Evolutionary conservation across 2,888 invertebrate genomes (phyloP).

Genomic region (Athalia cordata): DNA sequence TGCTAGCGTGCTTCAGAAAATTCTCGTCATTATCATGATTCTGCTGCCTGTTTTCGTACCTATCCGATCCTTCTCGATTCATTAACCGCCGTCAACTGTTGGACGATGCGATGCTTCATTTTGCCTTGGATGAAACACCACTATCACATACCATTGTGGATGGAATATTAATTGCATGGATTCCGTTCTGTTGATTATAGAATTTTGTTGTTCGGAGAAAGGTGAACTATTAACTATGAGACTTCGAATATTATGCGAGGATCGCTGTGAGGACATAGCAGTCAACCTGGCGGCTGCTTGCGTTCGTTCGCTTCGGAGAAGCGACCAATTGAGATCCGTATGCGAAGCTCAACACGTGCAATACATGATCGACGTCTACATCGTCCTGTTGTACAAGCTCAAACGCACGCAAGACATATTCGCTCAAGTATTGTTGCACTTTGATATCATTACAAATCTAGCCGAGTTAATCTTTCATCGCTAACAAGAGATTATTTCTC

Average conservation of each 20-base stretch:
- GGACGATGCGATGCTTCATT: too few relatives aligned
- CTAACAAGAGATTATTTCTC: slow-evolving; percentile 53
- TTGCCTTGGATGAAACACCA: too few relatives aligned
- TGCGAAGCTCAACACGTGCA: slow-evolving; percentile 75
- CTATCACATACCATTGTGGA: too few relatives aligned
- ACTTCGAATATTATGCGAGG: slow-evolving; percentile 78
- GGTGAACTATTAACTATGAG: slow-evolving; percentile 78
- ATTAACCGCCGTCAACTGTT: too few relatives aligned
- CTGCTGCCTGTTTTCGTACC: too few relatives aligned
- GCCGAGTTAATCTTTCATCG: slow-evolving; percentile 14
- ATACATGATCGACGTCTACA: slow-evolving; percentile 78
- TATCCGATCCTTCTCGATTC: too few relatives aligned
- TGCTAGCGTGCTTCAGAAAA: too few relatives aligned
- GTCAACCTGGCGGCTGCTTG: slow-evolving; percentile 77
- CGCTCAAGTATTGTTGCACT: slow-evolving; percentile 71
- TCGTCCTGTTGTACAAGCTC: slow-evolving; percentile 77
- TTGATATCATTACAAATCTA: slow-evolving; percentile 49
- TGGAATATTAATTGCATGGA: background rate
- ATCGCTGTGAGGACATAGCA: slow-evolving; percentile 79
- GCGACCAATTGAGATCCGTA: slow-evolving; percentile 68
- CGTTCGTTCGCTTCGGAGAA: slow-evolving; percentile 75
- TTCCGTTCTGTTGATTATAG: slow-evolving; percentile 71
- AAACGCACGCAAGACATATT: slow-evolving; percentile 76
- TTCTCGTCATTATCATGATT: too few relatives aligned
- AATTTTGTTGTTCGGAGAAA: slow-evolving; percentile 79